Base-by-base conservation (phyloP, 2,113 vertebrate genomes). In the Prietella phreatophila region DNA sequence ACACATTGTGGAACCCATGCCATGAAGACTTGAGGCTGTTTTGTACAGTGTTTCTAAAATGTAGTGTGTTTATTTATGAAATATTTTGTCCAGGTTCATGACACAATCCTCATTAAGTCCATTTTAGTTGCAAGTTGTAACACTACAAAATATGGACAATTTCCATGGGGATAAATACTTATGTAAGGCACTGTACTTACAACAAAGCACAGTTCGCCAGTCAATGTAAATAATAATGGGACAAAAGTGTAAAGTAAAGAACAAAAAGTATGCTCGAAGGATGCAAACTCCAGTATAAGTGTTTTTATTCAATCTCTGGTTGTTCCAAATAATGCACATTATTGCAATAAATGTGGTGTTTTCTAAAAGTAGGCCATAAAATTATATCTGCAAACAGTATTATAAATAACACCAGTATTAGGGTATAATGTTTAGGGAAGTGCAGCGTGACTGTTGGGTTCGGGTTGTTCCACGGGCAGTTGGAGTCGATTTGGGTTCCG, bases 391-490 rank as follows among this genome's bases (percentile, higher is more conserved):
- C 63, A 30, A 78, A 78, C 42, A 42, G 22, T 47, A 42, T 30
- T 65, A 91, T 55, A 67, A 78, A 61, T 55, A 65, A 20, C 84
- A 81, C 27, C 83, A 36, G 50, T 50, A 78, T 81, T 4, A 39
- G n/a, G 73, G 9, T 39, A 17, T 53, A 89, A 88, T 87, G 81
- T 87, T 76, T 71, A 79, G 10, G 82, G 25, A 65, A 56, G 33
- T 87, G 56, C 33, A 33, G 63, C 33, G 5, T 61, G 69, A 42
- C 33, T 47, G 14, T 79, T 67, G 39, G 55, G 55, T 4, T 56
- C 14, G 55, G 17, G 93, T 85, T 96, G 95, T 88, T 97, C 94
- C 36, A 97, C 87, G 7, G 96, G 96, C 22, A 96, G 93, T 85
- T 88, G 94, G 83, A 96, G 93, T 20, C 88, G 92, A 80, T 96